Conservation (phyloP, 2,113 vertebrate genomes). For the Lanius ludovicianus region DNA sequence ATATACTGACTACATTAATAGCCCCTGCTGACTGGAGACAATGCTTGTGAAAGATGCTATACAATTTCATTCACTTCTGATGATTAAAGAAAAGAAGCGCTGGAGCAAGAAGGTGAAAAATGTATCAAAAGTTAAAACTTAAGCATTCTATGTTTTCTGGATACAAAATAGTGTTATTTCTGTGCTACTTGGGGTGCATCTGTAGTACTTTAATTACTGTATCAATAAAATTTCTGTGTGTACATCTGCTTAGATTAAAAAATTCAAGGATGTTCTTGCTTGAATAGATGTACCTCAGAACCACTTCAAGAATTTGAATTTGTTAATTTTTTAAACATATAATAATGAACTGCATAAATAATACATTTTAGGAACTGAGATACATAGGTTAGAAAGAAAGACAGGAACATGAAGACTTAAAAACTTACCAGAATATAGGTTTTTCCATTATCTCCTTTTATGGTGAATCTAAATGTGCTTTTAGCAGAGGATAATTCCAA, state of each 20-base stretch:
- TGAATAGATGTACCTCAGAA: background rate
- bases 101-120: background rate
- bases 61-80: background rate
- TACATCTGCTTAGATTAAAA: background rate
- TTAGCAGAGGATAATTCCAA: slow-evolving; percentile 81
- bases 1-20: background rate
- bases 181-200: background rate
- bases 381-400: background rate
- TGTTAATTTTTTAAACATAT: background rate
- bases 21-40: background rate
- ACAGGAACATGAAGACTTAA: background rate
- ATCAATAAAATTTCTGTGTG: background rate
- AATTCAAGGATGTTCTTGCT: background rate
- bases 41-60: background rate
- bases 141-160: background rate
- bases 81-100: background rate
- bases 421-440: slow-evolving; percentile 85
- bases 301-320: background rate
- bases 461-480: slow-evolving; percentile 88
- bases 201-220: background rate
- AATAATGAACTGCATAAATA: background rate
- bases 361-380: background rate
- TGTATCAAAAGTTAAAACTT: background rate
- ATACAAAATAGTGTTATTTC: background rate
- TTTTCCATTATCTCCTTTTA: slow-evolving; percentile 85